phyloP scores from a whole-genome alignment of 2,888 invertebrate species.

The Poecilus cupreus region DNA sequence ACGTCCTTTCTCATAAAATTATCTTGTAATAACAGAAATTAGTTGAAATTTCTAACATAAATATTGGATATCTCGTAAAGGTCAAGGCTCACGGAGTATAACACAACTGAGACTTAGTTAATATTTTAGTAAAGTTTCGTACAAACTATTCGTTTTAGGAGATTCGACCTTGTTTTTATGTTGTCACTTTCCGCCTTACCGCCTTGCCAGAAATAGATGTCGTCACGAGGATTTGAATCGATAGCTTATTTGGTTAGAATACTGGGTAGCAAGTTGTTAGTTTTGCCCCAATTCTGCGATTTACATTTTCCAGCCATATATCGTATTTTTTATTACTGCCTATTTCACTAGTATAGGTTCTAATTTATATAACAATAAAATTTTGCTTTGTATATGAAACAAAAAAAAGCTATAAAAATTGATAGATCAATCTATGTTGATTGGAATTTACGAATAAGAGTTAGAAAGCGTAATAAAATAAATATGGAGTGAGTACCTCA shows the following conservation, averaged over 20 bases:
- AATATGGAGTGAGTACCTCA: too few relatives aligned
- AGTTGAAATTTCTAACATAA: background rate
- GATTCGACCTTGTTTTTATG: background rate
- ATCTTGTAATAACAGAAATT: background rate
- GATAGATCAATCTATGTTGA: too few relatives aligned
- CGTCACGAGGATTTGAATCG: background rate
- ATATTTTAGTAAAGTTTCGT: background rate
- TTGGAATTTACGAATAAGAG: too few relatives aligned
- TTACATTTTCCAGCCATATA: background rate
- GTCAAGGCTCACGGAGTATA: background rate
- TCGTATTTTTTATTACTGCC: background rate
- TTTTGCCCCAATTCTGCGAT: background rate
- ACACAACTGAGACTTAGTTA: background rate
- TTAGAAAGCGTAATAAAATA: too few relatives aligned
- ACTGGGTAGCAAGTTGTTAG: background rate
- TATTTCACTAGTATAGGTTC: background rate
- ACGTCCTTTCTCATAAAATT: background rate
- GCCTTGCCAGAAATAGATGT: background rate
- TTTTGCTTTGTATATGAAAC: background rate
- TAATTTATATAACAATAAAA: background rate
- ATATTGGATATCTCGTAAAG: background rate
- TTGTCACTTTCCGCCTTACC: background rate
- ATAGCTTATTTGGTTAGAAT: background rate
- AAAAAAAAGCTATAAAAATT: background rate
- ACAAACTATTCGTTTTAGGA: background rate